Conservation (phyloP, 2,888 invertebrate genomes). For the Dexiosoma caninum region DNA sequence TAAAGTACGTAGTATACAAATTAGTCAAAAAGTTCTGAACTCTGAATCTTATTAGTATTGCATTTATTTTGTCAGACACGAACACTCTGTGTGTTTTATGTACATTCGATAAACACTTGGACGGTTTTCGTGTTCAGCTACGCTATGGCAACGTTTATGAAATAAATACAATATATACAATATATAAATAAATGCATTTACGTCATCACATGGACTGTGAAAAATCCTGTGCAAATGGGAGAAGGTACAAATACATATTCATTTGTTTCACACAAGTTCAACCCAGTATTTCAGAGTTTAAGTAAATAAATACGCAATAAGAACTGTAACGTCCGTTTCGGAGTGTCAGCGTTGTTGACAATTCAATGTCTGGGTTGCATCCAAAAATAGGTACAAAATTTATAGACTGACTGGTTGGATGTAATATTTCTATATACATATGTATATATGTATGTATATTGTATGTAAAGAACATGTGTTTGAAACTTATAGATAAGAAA, state of each 20-base stretch:
- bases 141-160: not conserved
- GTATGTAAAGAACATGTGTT: constrained; percentile 39
- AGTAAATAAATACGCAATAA: constrained; percentile 29
- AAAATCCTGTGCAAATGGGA: constrained; percentile 47
- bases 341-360: constrained; percentile 48
- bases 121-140: no score
- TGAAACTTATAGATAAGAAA: not conserved
- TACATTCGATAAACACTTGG: no score
- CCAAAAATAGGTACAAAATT: constrained; percentile 47
- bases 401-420: constrained; percentile 5
- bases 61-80: no score
- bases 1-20: no score
- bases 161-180: not conserved
- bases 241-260: not conserved
- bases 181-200: constrained; percentile 4
- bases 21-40: no score
- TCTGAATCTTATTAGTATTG: no score
- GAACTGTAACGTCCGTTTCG: constrained; percentile 51
- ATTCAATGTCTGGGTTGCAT: constrained; percentile 42
- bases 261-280: not conserved
- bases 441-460: not conserved
- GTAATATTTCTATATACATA: not conserved
- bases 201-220: constrained; percentile 46
- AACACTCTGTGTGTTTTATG: no score
- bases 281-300: constrained; percentile 1